Base-by-base conservation (phyloP, 2,113 vertebrate genomes). In the Serinus canaria region DNA sequence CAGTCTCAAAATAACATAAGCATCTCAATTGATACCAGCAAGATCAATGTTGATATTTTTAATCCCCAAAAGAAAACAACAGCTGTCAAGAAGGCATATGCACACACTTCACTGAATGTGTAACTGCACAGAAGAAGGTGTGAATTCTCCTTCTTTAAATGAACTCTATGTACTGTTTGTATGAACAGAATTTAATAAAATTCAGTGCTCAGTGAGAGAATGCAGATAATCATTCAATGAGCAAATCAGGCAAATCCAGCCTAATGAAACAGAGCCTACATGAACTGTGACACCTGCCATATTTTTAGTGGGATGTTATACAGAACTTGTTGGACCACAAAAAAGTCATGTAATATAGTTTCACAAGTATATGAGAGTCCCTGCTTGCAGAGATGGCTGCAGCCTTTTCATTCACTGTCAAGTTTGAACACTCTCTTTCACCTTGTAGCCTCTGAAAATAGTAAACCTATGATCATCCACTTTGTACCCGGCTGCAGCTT, bases 1-100 rank as follows among this genome's bases (percentile, higher is more conserved):
- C 69, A 83, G 44, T 39, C 74, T 72, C 68, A 9, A 91, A 89
- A 80, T 80, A 92, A 66, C 56, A 41, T 66, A 78, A 69, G 92
- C 87, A 88, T 83, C 47, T 62, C 86, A 49, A 74, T 79, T 96
- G 94, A 85, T 94, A 94, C 43, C 67, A 80, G 31, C 55, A 43
- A 89, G 89, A 96, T 95, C 93, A 97, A 96, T 96, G 92, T 70
- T 47, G n/a, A 76, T 96, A 91, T 77, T 92, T 96, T 92, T 95
- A 74, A 93, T 80, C 43, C 79, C 47, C 68, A 44, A 78, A 89
- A 83, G 79, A 77, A 94, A 94, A 92, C 60, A 97, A 78, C 72
- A 90, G 69, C 81, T 94, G 73, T 72, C 90, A 93, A 81, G 89
- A 94, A 95, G 87, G 94, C 94, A 94, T 69, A 81, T 49, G 60